Evolutionary conservation across 2,113 vertebrate species (phyloP).

Genomic region (Tor tambroides): DNA sequence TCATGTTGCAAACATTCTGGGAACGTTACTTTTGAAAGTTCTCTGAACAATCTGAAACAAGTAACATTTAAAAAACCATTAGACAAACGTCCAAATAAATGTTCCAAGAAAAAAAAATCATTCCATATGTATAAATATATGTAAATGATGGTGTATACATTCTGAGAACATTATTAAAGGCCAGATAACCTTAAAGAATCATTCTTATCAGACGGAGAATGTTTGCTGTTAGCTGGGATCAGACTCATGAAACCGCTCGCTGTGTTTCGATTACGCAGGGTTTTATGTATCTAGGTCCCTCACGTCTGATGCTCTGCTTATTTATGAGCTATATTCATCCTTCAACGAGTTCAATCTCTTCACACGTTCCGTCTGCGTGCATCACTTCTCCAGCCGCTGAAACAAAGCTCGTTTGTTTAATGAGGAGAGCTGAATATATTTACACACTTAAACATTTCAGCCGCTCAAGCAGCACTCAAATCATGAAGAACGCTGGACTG

Average conservation of each 20-base stretch:
- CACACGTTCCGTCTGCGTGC: slow-evolving; percentile 55
- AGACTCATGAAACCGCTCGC: no score
- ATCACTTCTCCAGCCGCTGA: slow-evolving; percentile 48
- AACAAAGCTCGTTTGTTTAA: slow-evolving; percentile 56
- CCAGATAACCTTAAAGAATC: neutral
- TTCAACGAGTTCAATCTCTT: neutral
- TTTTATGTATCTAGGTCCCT: neutral
- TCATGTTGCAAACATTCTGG: neutral
- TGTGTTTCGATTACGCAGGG: no score
- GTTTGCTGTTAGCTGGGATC: neutral
- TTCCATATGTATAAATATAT: no score
- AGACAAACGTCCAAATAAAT: no score
- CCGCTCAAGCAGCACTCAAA: neutral
- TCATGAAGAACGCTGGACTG: neutral
- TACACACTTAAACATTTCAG: slow-evolving; percentile 55
- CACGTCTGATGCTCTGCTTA: neutral
- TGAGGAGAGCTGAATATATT: slow-evolving; percentile 69
- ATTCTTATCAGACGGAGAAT: neutral
- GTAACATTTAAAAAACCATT: no score
- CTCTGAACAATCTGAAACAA: neutral
- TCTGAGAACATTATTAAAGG: neutral
- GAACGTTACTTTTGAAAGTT: neutral
- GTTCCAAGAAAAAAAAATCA: no score
- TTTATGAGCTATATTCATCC: neutral
- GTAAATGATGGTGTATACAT: no score